phyloP scores from a whole-genome alignment of 2,888 invertebrate species.

The Campoplex nolae region DNA sequence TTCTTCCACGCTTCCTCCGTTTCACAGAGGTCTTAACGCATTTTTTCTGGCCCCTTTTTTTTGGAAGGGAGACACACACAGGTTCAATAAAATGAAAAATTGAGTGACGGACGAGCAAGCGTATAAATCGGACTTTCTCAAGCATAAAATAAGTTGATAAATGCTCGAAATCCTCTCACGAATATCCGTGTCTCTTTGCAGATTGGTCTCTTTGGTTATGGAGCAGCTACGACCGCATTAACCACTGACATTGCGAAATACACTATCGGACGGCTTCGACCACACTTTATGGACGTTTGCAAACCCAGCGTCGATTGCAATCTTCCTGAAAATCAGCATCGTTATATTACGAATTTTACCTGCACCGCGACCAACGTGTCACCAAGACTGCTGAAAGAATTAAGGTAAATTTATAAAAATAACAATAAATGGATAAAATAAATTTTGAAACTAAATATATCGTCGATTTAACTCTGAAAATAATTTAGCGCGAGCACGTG shows the following conservation, averaged over 20 bases:
- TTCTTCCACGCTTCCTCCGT: not conserved
- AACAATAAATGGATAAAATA: not conserved
- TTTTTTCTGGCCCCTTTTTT: not conserved
- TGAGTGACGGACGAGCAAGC: not conserved
- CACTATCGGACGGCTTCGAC: conserved; percentile 95
- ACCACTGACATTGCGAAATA: conserved; percentile 98
- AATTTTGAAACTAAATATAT: too few relatives aligned
- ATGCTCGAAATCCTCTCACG: conserved; percentile 31
- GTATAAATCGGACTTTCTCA: not conserved
- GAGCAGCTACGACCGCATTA: conserved; percentile 93
- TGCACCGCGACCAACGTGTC: conserved; percentile 86
- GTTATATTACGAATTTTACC: conserved; percentile 90
- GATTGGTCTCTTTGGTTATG: conserved; percentile 94
- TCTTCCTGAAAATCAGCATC: conserved; percentile 86
- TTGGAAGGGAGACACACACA: not conserved
- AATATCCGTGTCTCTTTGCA: conserved; percentile 80
- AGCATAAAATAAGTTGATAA: not conserved
- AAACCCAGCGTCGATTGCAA: conserved; percentile 90
- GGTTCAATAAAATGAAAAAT: not conserved
- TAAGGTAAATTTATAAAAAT: conserved; percentile 84
- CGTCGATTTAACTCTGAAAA: too few relatives aligned
- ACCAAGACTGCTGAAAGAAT: conserved; percentile 88
- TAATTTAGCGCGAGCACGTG: too few relatives aligned
- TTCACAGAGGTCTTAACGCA: not conserved
- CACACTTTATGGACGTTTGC: conserved; percentile 97